Conservation (phyloP, 2,888 invertebrate genomes). For the Biston stratarius region DNA sequence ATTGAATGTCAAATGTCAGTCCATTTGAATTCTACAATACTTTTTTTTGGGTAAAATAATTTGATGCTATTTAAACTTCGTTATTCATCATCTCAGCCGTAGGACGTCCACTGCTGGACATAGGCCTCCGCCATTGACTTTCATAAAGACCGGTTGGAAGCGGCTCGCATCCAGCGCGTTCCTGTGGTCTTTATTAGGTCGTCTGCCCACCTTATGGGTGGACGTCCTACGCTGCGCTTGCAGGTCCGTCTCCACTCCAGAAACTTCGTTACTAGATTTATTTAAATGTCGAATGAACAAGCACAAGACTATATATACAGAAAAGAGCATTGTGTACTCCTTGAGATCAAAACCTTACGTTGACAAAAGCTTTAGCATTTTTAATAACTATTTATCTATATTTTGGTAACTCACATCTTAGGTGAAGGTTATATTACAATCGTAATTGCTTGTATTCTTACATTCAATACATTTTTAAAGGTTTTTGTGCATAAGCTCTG, state of each 20-base stretch:
- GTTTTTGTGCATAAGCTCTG: conserved; percentile 6
- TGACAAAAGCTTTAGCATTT: conserved; percentile 55
- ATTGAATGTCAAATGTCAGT: no score
- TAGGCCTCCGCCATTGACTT: no score
- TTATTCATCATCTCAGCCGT: no score
- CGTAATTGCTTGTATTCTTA: conserved; percentile 21
- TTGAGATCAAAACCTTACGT: conserved; percentile 74
- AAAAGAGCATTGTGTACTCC: conserved; percentile 42
- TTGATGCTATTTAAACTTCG: neutral
- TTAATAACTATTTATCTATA: conserved; percentile 37
- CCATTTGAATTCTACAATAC: conserved; percentile 40
- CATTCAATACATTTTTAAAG: neutral
- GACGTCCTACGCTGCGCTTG: no score
- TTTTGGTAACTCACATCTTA: conserved; percentile 48
- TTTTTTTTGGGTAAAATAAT: conserved; percentile 3
- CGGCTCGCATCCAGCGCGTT: no score
- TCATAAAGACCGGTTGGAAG: no score
- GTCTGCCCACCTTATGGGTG: no score
- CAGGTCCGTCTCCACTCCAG: no score
- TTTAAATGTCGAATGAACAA: conserved; percentile 2
- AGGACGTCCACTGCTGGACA: no score
- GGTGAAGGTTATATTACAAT: conserved; percentile 37
- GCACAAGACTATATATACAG: conserved; percentile 40
- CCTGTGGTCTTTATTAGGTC: no score
- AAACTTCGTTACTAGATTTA: no score